Conservation (phyloP, 2,888 invertebrate genomes). For the Tachina fera region DNA sequence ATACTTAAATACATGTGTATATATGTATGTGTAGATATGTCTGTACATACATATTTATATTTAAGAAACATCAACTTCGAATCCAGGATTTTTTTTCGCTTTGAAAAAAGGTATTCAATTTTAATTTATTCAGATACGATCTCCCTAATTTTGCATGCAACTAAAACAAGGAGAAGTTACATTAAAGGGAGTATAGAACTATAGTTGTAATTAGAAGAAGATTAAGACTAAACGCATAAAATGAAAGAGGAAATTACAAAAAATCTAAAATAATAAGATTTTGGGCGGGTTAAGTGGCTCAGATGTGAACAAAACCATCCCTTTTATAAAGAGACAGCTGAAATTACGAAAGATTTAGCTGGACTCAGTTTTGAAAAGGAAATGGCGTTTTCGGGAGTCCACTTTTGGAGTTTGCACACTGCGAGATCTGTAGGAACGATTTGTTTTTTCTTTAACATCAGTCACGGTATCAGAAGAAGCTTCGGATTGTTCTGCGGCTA, state of each 20-base stretch:
- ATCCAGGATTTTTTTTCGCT: slow-evolving; percentile 28
- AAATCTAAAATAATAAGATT: slow-evolving; percentile 71
- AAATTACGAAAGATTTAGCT: slow-evolving; percentile 75
- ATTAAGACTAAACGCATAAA: slow-evolving; percentile 15
- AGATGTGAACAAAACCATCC: slow-evolving; percentile 58
- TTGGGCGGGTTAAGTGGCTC: slow-evolving; percentile 72
- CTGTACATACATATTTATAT: background rate
- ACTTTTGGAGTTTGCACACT: slow-evolving; percentile 81
- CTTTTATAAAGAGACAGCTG: slow-evolving; percentile 53
- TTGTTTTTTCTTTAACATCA: slow-evolving; percentile 76
- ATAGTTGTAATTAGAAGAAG: background rate
- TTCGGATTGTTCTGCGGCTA: slow-evolving; percentile 44
- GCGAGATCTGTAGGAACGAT: slow-evolving; percentile 82
- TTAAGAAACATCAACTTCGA: slow-evolving; percentile 32
- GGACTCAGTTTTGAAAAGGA: slow-evolving; percentile 82
- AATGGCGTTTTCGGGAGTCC: slow-evolving; percentile 83
- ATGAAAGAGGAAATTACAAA: slow-evolving; percentile 51
- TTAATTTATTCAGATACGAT: slow-evolving; percentile 30
- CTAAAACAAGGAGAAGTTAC: slow-evolving; percentile 4
- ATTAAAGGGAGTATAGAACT: background rate
- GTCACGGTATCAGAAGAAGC: slow-evolving; percentile 51
- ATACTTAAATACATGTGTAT: background rate
- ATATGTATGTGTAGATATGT: background rate
- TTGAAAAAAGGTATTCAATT: slow-evolving; percentile 46
- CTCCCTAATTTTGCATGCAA: slow-evolving; percentile 10